Evolutionary conservation across 1,140 invertebrate genomes (phyloP).

Genomic region (Sitobion miscanthi): DNA sequence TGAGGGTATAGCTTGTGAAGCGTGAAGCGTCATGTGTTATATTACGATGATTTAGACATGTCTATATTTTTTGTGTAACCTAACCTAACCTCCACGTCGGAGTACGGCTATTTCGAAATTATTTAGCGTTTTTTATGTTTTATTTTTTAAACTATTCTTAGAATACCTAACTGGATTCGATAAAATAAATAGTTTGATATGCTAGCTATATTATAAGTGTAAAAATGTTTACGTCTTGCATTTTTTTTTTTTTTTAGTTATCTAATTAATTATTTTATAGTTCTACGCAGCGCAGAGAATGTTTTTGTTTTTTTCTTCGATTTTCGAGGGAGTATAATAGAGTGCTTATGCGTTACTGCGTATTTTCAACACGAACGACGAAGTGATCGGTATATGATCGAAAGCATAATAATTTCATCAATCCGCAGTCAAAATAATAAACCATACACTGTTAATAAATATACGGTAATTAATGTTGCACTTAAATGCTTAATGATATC

Average conservation of each 20-base stretch:
- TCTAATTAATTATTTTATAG: slow-evolving; percentile 10
- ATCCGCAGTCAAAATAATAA: not conserved
- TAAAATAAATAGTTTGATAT: not conserved
- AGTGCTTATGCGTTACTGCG: not conserved
- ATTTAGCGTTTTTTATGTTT: not conserved
- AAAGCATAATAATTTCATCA: not conserved
- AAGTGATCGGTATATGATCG: too few relatives aligned
- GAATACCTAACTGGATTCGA: not conserved
- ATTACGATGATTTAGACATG: not conserved
- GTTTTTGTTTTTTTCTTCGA: not conserved
- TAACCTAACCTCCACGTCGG: not conserved
- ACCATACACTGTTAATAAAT: not conserved
- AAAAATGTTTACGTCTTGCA: not conserved
- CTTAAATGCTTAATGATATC: too few relatives aligned
- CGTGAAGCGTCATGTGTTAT: not conserved
- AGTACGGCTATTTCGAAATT: not conserved
- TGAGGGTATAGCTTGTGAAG: not conserved
- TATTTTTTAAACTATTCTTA: not conserved
- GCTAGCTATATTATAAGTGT: not conserved
- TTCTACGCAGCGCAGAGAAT: not conserved
- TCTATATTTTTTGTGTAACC: not conserved
- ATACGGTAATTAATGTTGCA: not conserved
- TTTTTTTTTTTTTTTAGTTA: not conserved
- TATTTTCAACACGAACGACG: not conserved
- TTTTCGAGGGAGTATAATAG: not conserved